These are phyloP conservation scores for Hippocampus kuda DNA, from an alignment of 2,797 vertebrate genomes.

Conservation along the genomic window DNA sequence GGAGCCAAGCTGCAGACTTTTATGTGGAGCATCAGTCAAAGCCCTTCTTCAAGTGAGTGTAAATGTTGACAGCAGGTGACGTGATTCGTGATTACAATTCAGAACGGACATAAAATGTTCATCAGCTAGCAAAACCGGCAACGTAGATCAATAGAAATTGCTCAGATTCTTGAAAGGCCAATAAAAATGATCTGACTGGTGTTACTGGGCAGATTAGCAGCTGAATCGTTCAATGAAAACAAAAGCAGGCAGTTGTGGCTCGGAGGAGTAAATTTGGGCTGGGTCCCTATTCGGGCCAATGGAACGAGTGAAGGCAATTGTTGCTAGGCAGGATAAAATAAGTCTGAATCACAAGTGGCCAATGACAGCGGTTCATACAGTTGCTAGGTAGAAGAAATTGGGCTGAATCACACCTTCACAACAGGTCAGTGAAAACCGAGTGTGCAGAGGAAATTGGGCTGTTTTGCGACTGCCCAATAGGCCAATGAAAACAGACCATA, in stretches of 20 bases:
- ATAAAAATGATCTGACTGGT: neutral
- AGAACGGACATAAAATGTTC: neutral
- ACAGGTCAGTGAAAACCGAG: neutral
- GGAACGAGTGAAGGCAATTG: neutral
- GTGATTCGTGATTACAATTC: neutral
- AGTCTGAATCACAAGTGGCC: neutral
- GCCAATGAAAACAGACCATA: neutral
- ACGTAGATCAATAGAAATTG: neutral
- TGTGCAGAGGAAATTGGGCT: neutral
- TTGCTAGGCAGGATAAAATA: neutral
- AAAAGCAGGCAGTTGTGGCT: too few species aligned
- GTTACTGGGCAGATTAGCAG: neutral
- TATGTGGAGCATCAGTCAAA: conserved; percentile 81
- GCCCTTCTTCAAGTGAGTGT: conserved; percentile 82
- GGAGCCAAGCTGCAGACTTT: conserved; percentile 84
- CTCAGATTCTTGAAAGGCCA: neutral
- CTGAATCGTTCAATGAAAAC: too few species aligned
- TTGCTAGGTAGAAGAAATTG: neutral
- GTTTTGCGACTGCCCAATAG: neutral
- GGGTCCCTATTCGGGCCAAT: neutral
- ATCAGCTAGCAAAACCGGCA: neutral
- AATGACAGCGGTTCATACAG: neutral
- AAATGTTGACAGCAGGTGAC: conserved; percentile 41
- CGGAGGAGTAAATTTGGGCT: too few species aligned
- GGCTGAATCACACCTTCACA: neutral